Evolutionary conservation across 1,140 invertebrate species (phyloP).

Genomic region (Centruroides vittatus): DNA sequence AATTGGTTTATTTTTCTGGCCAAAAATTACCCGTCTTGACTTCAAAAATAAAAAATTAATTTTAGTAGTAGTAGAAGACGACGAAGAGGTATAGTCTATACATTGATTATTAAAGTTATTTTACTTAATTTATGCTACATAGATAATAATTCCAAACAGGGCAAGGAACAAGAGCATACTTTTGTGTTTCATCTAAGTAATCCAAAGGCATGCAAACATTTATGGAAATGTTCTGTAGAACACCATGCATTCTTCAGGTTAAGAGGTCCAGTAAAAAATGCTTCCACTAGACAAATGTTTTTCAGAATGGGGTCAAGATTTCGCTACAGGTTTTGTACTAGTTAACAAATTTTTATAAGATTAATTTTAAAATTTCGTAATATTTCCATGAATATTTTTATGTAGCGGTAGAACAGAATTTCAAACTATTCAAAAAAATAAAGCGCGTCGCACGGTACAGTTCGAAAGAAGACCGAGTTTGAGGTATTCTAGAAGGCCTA

Average conservation of each 20-base stretch:
- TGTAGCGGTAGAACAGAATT: slow-evolving; percentile 78
- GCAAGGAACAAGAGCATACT: slow-evolving; percentile 79
- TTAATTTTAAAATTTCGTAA: background rate
- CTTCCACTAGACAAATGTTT: slow-evolving; percentile 29
- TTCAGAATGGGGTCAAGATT: slow-evolving; percentile 37
- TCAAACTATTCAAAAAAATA: slow-evolving; percentile 69
- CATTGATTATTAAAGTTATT: background rate
- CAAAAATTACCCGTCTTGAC: slow-evolving; percentile 86
- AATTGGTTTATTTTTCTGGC: slow-evolving; percentile 99
- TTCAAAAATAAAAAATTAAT: slow-evolving; percentile 93
- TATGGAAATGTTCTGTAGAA: slow-evolving; percentile 97
- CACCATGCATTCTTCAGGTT: slow-evolving; percentile 96
- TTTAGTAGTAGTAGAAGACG: slow-evolving; percentile 88
- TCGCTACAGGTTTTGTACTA: slow-evolving; percentile 24
- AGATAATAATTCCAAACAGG: slow-evolving; percentile 26
- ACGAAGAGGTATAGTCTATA: slow-evolving; percentile 49
- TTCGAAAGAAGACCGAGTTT: slow-evolving; percentile 93
- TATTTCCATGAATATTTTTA: too few species aligned
- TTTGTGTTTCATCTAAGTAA: slow-evolving; percentile 58
- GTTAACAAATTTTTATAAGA: background rate
- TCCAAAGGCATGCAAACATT: slow-evolving; percentile 78
- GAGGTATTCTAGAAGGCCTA: slow-evolving; percentile 62
- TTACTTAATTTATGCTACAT: background rate
- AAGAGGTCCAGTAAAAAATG: slow-evolving; percentile 26
- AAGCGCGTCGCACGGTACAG: slow-evolving; percentile 74